Conservation (phyloP, 2,797 vertebrate genomes). For the Rousettus madagascariensis region DNA sequence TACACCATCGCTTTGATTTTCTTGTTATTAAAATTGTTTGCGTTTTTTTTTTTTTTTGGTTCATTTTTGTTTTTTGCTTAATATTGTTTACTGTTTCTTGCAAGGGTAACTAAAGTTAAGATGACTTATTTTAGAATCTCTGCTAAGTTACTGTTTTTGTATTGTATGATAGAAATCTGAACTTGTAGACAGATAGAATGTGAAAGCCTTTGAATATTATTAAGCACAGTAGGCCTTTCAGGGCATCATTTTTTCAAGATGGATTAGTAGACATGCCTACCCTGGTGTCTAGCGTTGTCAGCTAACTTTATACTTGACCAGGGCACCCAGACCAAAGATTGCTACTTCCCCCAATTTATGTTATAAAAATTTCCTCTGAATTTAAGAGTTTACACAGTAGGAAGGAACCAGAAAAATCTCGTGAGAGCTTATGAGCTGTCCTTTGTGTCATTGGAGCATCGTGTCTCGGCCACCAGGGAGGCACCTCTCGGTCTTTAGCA, state of each 20-base stretch:
- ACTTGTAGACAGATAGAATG: background rate
- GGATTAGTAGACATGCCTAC: background rate
- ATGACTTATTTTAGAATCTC: background rate
- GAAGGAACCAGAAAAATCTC: background rate
- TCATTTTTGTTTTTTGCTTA: background rate
- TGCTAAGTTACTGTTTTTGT: conserved; percentile 26
- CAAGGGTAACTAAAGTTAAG: conserved; percentile 30
- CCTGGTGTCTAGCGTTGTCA: background rate
- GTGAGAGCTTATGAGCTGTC: background rate
- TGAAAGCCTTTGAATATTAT: background rate
- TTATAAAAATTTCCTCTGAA: background rate
- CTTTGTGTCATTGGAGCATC: background rate
- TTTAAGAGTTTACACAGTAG: background rate
- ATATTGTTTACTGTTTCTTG: background rate
- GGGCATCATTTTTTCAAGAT: background rate
- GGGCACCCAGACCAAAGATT: background rate
- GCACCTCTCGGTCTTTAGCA: background rate
- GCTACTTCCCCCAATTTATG: background rate
- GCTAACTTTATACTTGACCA: background rate
- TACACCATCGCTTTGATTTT: background rate
- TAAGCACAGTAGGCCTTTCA: background rate
- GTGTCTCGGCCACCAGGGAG: background rate
- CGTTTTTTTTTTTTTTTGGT: background rate
- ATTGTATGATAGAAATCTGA: background rate
- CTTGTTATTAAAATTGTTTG: conserved; percentile 8